These are phyloP conservation scores for Drosophila miranda DNA, from an alignment of 1,140 invertebrate genomes.

Conservation along the genomic window DNA sequence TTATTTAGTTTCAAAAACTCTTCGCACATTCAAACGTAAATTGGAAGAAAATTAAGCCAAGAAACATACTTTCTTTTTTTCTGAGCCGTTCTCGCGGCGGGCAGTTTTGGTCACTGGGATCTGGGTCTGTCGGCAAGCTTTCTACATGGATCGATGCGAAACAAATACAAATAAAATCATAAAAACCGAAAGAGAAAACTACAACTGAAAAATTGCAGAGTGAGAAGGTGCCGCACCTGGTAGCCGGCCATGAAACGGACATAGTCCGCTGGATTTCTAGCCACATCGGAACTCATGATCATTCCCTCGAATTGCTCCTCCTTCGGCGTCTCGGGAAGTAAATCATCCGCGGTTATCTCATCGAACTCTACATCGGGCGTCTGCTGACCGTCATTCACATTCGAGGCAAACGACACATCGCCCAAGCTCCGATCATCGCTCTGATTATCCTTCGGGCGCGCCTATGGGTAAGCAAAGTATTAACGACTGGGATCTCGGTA, in stretches of 20 bases:
- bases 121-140: slow-evolving; percentile 65
- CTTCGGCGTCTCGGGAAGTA: slow-evolving; percentile 12
- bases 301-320: slow-evolving; percentile 68
- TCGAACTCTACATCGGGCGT: slow-evolving; percentile 49
- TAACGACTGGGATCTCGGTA: no score
- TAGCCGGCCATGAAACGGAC: slow-evolving; percentile 77
- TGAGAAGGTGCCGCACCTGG: slow-evolving; percentile 50
- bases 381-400: slow-evolving; percentile 28
- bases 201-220: not conserved
- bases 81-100: slow-evolving; percentile 1
- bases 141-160: slow-evolving; percentile 56
- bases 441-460: slow-evolving; percentile 1
- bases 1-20: not conserved
- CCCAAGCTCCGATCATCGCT: slow-evolving; percentile 12
- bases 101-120: slow-evolving; percentile 61
- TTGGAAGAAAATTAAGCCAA: slow-evolving; percentile 25
- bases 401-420: not conserved
- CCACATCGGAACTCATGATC: slow-evolving; percentile 70
- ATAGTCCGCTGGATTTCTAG: slow-evolving; percentile 69
- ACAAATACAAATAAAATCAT: slow-evolving; percentile 33
- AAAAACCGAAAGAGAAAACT: slow-evolving; percentile 29
- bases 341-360: slow-evolving; percentile 44
- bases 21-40: not conserved
- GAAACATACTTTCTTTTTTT: slow-evolving; percentile 74
- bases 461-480: not conserved